Percentiles rank a stretch among this genome's conserved stretches.
These are phyloP conservation scores for Athrips mouffetella DNA, from an alignment of 2,888 invertebrate genomes.

Conservation along the genomic window DNA sequence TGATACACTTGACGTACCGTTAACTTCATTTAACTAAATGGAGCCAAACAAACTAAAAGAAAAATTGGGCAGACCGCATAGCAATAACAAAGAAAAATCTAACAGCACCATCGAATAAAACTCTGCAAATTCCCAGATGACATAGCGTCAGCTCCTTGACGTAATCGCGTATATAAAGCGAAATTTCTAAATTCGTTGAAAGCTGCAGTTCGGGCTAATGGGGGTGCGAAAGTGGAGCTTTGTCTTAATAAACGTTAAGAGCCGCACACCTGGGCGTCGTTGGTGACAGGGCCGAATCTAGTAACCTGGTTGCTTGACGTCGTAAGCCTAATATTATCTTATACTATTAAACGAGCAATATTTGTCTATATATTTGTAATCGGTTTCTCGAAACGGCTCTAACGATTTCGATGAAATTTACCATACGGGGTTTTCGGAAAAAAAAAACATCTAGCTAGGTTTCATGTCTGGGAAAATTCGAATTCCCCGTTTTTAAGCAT, in stretches of 20 bases:
- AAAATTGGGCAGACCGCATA: not conserved
- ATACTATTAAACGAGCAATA: too few species aligned
- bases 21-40: too few species aligned
- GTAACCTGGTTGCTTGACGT: conserved; percentile 5
- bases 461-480: too few species aligned
- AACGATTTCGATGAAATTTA: too few species aligned
- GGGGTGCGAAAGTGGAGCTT: conserved; percentile 40
- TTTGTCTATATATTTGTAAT: too few species aligned
- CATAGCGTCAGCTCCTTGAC: not conserved
- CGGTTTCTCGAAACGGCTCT: too few species aligned
- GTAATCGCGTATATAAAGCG: conserved; percentile 1
- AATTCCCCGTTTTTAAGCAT: too few species aligned
- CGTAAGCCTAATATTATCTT: too few species aligned
- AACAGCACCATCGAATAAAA: not conserved
- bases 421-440: too few species aligned
- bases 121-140: not conserved
- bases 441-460: too few species aligned
- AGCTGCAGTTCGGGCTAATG: conserved; percentile 31
- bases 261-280: conserved; percentile 41
- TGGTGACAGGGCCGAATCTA: conserved; percentile 1
- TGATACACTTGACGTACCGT: too few species aligned
- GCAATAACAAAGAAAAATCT: not conserved
- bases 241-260: conserved; percentile 53
- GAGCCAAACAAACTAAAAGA: too few species aligned
- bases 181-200: conserved; percentile 22